A percentile compares a stretch with the other conserved stretches of the same genome.
phyloP scores from a whole-genome alignment of 2,888 invertebrate species.

The Athalia circularis region DNA sequence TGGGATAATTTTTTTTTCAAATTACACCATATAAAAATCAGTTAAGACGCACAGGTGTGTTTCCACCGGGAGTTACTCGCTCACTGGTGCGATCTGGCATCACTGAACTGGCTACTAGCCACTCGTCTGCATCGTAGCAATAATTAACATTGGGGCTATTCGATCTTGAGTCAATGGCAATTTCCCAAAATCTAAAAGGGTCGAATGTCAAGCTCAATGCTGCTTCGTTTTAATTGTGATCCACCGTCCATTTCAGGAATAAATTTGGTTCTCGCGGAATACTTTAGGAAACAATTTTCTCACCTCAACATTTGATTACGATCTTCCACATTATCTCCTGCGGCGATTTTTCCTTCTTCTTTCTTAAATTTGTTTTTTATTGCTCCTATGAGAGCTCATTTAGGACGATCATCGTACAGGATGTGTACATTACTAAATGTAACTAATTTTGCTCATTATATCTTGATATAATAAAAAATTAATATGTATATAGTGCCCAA shows the following conservation, averaged over 20 bases:
- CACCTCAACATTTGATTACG: neutral
- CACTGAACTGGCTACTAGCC: constrained; percentile 36
- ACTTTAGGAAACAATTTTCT: neutral
- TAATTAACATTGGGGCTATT: constrained; percentile 62
- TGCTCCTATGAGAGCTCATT: too few relatives aligned
- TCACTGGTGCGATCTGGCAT: constrained; percentile 34
- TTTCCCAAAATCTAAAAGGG: constrained; percentile 70
- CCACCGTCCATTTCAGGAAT: neutral
- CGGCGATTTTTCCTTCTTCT: too few relatives aligned
- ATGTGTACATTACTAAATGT: too few relatives aligned
- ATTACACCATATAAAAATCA: neutral
- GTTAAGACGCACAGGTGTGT: constrained; percentile 36
- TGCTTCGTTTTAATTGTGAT: neutral
- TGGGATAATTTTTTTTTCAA: neutral
- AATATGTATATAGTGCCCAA: too few relatives aligned
- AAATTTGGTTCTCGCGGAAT: neutral
- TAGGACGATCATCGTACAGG: too few relatives aligned
- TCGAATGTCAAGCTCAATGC: constrained; percentile 70
- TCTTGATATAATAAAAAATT: too few relatives aligned
- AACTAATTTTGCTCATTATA: too few relatives aligned
- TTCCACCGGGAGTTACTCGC: constrained; percentile 36
- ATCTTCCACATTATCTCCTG: too few relatives aligned
- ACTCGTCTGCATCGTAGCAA: constrained; percentile 49
- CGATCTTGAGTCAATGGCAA: constrained; percentile 68
- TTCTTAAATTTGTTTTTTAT: too few relatives aligned